A percentile compares a stretch with the other conserved stretches of the same genome.
These are phyloP conservation scores for Pteropus rufus DNA, from an alignment of 2,797 vertebrate genomes.

Conservation along the genomic window DNA sequence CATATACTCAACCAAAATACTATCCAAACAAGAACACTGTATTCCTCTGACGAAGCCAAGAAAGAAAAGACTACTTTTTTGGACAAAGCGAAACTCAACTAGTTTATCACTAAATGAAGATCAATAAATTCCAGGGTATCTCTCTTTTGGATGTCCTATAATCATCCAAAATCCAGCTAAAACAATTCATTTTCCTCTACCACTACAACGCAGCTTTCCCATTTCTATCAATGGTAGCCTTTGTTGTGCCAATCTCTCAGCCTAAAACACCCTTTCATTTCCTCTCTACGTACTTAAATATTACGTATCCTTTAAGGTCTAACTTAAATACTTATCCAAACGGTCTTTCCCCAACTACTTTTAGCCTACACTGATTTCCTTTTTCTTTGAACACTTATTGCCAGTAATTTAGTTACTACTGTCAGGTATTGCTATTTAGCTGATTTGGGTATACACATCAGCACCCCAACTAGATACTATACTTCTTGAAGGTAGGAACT, in stretches of 20 bases:
- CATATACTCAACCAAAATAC: neutral
- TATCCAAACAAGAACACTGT: neutral
- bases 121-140: neutral
- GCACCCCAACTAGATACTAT: neutral
- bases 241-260: neutral
- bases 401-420: neutral
- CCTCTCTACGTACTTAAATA: neutral
- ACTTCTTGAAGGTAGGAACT: neutral
- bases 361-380: neutral
- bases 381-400: neutral
- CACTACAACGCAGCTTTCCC: neutral
- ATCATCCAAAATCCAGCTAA: neutral
- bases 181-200: constrained; percentile 5
- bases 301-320: neutral
- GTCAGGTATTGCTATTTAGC: neutral
- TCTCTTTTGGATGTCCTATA: neutral
- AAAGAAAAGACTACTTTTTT: constrained; percentile 17
- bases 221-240: neutral
- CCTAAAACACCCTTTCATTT: neutral
- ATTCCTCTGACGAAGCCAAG: constrained; percentile 21
- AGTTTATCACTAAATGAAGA: constrained; percentile 9
- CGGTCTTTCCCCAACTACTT: neutral
- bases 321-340: neutral
- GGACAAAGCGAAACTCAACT: constrained; percentile 7
- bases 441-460: neutral